A percentile compares a stretch with the other conserved stretches of the same genome.
phyloP scores from a whole-genome alignment of 2,888 invertebrate genomes.

The Maniola hyperantus region DNA sequence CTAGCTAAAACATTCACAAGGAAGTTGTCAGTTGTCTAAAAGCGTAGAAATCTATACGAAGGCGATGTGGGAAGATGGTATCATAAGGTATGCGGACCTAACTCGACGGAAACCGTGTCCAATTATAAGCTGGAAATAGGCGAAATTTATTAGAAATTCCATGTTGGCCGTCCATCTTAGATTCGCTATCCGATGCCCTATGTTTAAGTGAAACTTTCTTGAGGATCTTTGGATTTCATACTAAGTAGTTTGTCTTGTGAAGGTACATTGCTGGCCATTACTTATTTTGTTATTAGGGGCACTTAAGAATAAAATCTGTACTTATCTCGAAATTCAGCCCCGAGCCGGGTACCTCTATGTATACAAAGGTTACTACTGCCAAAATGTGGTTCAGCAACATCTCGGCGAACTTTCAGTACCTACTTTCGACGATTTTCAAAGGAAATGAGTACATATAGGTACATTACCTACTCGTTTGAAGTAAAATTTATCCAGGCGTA shows the following conservation, averaged over 20 bases:
- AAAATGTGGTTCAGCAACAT: too few species aligned
- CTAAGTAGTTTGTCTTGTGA: neutral
- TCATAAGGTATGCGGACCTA: slow-evolving; percentile 41
- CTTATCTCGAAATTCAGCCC: too few species aligned
- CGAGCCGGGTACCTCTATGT: too few species aligned
- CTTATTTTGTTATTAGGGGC: too few species aligned
- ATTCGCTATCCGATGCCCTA: slow-evolving; percentile 42
- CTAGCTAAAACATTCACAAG: slow-evolving; percentile 20
- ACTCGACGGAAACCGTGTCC: slow-evolving; percentile 55
- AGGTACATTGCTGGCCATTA: too few species aligned
- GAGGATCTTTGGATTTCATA: neutral
- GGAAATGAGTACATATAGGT: too few species aligned
- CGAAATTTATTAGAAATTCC: slow-evolving; percentile 46
- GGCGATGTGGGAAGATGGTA: slow-evolving; percentile 38
- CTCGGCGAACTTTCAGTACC: too few species aligned
- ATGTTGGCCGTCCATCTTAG: slow-evolving; percentile 35
- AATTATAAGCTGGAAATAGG: slow-evolving; percentile 51
- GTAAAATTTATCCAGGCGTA: too few species aligned
- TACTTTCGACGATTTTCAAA: too few species aligned
- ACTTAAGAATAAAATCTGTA: too few species aligned
- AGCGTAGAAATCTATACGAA: slow-evolving; percentile 24
- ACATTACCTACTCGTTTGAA: too few species aligned
- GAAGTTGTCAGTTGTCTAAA: slow-evolving; percentile 30
- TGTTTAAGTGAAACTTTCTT: slow-evolving; percentile 3
- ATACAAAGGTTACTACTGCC: too few species aligned